phyloP scores from a whole-genome alignment of 2,888 invertebrate species.

The Melitaea athalia region DNA sequence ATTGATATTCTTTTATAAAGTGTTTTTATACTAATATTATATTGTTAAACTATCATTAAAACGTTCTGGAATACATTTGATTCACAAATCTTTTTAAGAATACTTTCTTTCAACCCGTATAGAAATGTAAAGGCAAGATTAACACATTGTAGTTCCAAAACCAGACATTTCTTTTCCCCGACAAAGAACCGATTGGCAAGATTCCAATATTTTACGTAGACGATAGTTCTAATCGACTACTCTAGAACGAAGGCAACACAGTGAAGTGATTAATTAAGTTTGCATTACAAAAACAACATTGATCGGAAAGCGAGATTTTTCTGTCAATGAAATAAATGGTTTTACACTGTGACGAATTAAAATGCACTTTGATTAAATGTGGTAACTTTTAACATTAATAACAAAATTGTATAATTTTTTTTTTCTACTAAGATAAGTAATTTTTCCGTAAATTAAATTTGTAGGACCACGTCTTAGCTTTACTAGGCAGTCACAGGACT shows the following conservation, averaged over 20 bases:
- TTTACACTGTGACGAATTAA: constrained; percentile 21
- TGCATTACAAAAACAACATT: constrained; percentile 26
- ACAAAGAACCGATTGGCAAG: constrained; percentile 40
- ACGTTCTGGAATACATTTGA: background rate
- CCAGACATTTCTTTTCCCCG: constrained; percentile 39
- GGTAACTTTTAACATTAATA: constrained; percentile 1
- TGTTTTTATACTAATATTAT: too few relatives aligned
- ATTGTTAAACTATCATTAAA: too few relatives aligned
- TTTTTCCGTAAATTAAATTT: too few relatives aligned
- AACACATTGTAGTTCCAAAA: constrained; percentile 38
- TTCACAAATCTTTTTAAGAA: constrained; percentile 12
- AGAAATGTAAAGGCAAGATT: constrained; percentile 35
- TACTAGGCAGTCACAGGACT: too few relatives aligned
- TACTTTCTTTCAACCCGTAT: constrained; percentile 18
- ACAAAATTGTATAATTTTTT: background rate
- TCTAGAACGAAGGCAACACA: constrained; percentile 38
- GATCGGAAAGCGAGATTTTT: constrained; percentile 24
- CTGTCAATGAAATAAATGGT: constrained; percentile 27
- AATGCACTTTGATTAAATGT: constrained; percentile 6
- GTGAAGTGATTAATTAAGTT: constrained; percentile 41
- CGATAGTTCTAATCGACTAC: constrained; percentile 44
- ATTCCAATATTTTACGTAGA: constrained; percentile 42
- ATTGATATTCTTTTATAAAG: too few relatives aligned
- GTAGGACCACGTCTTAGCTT: too few relatives aligned
- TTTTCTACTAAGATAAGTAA: too few relatives aligned